Base-by-base conservation (phyloP, 2,797 vertebrate species). In the Sebastes paucispinis region DNA sequence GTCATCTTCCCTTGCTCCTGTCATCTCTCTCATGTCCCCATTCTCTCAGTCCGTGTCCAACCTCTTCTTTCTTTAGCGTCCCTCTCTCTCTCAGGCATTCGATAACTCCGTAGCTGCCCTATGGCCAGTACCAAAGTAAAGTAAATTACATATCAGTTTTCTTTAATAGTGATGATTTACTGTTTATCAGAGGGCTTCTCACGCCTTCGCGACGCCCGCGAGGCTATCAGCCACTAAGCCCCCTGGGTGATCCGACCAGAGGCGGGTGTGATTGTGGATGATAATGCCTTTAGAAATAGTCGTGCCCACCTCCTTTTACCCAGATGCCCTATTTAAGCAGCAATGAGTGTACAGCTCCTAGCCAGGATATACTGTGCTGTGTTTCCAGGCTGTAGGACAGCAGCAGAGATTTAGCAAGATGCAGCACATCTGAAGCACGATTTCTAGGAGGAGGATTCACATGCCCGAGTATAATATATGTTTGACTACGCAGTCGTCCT, bases 1-100 rank as follows among this genome's bases (percentile, higher is more conserved):
- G 80, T 90, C 92, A 83, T 79, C 85, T 72, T 86, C 75, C 27
- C 29, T 86, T 39, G 6, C 74, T 83, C 31, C 81, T 84, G 71
- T 79, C 86, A 84, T 83, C 32, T 79, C 32, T 79, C 80, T 73
- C 77, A 76, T 83, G 75, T 80, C 81, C 75, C 77, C 57, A 29
- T 87, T 85, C 66, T 80, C 88, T 88, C 83, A 47, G 62, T 75
- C 76, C 58, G 34, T 65, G 75, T 85, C 86, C 78, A 69, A 47
- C 73, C 67, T 72, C 43, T n/a, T 75, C 71, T 27, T 64, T 75
- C 73, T 54, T 77, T 75, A 80, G 80, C 31, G 0, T 59, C 47
- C 34, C 58, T 34, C 65, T 73, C 63, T 52, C 81, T 86, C 73
- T 69, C 57, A 22, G 68, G 59, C 57, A 12, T 72, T 13, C 1